Percentiles rank a stretch among this genome's conserved stretches.
phyloP scores from a whole-genome alignment of 2,797 vertebrate genomes.

The Antrozous pallidus region DNA sequence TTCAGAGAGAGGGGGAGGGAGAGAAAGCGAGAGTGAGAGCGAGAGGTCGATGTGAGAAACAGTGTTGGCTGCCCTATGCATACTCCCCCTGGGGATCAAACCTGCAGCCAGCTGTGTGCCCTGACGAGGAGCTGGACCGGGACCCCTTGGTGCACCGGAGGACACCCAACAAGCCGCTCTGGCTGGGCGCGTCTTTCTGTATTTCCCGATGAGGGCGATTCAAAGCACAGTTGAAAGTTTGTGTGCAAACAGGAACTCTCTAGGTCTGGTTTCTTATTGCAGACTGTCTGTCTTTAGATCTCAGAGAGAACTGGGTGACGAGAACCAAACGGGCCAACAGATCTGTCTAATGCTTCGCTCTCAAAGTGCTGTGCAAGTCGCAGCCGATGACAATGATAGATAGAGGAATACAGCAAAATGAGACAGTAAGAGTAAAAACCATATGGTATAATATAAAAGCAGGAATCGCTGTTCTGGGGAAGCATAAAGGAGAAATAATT shows the following conservation, averaged over 20 bases:
- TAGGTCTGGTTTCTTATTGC: not conserved
- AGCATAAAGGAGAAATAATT: constrained; percentile 28
- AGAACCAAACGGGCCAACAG: not conserved
- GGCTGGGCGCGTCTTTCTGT: not conserved
- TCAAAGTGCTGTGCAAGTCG: not conserved
- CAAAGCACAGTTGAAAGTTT: not conserved
- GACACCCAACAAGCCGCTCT: not conserved
- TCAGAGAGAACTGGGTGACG: not conserved
- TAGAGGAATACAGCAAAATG: not conserved
- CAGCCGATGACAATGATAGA: not conserved
- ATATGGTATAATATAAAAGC: no score
- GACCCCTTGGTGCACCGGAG: not conserved
- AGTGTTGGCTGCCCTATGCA: not conserved
- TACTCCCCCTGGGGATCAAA: no score
- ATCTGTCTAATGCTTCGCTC: not conserved
- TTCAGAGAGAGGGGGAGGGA: not conserved
- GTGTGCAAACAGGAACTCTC: not conserved
- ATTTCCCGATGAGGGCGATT: not conserved
- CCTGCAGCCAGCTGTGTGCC: not conserved
- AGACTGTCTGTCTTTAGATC: not conserved
- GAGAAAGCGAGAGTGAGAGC: no score
- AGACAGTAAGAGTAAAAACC: constrained; percentile 28
- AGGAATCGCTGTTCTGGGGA: not conserved
- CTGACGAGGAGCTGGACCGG: not conserved
- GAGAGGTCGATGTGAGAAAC: not conserved